Conservation (phyloP, 2,888 invertebrate genomes). For the Ochropacha duplaris region DNA sequence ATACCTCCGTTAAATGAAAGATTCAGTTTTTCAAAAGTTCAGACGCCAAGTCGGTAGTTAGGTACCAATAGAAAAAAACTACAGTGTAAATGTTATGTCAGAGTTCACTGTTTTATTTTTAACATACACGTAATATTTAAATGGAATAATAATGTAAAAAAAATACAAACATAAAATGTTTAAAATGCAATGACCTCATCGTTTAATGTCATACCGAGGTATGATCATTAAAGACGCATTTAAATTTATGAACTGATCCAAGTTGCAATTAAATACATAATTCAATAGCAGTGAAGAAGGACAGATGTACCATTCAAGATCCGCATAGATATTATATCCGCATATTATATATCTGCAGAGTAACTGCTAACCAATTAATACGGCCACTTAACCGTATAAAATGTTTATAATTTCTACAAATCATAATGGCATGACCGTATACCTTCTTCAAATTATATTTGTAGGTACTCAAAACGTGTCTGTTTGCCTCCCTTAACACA, state of each 20-base stretch:
- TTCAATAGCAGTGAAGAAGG: conserved; percentile 37
- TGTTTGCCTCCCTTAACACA: too few relatives aligned
- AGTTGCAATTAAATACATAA: conserved; percentile 41
- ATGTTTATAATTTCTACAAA: conserved; percentile 1
- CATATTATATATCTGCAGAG: conserved; percentile 9
- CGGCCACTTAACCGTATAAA: conserved; percentile 18
- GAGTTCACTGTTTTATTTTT: conserved; percentile 1
- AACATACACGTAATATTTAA: not conserved
- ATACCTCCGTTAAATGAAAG: too few relatives aligned
- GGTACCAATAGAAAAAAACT: too few relatives aligned
- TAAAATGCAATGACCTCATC: conserved; percentile 21
- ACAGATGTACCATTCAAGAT: conserved; percentile 32
- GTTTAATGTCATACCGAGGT: conserved; percentile 14
- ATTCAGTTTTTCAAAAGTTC: too few relatives aligned
- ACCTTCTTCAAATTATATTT: too few relatives aligned
- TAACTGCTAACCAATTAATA: conserved; percentile 31
- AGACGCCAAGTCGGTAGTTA: too few relatives aligned
- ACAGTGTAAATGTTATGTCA: too few relatives aligned
- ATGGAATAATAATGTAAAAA: not conserved
- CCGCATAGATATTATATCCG: conserved; percentile 19
- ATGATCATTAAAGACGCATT: conserved; percentile 17
- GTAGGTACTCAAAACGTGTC: too few relatives aligned
- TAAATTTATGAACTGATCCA: conserved; percentile 20
- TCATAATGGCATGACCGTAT: not conserved
- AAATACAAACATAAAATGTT: conserved; percentile 8